Evolutionary conservation across 2,113 vertebrate genomes (phyloP), one percentile per base, ranked within the genome.

Genomic region (Brachirus orientalis): DNA sequence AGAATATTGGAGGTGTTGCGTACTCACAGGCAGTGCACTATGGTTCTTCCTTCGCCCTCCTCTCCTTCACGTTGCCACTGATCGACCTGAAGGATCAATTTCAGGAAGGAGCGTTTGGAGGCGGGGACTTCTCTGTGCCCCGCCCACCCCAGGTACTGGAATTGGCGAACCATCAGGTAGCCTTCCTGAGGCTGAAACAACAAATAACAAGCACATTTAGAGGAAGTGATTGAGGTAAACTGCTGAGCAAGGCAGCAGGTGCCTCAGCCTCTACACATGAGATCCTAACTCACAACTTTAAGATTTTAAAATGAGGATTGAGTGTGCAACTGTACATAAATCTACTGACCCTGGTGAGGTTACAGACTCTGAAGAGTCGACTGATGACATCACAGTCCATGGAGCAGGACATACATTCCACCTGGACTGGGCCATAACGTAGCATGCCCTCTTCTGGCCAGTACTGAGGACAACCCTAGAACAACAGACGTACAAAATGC

Each of bases 11-110:
- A 8, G 7, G 16, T 2, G 12, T 17, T 45, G 69, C 56, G 19
- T 28, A 96, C 98, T 97, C 83, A 99, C 98, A 99, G 91, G 77
- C 98, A 99, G 82, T 99, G 98, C 65, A 99, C 96, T 22, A 99
- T 95, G 0, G 96, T 99, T 58, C 98, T 91, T 1, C 98, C 98
- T 71, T 99, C 98, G 3, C 97, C 98, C 84, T 99, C 97, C 86
- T 98, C 98, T 28, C 96, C 98, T 80, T 99, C 98, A 72, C 96
- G 97, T 88, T 99, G 98, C 98, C 98, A 99, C 87, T 99, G 98
- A 88, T 99, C 97, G 50, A 98, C 97, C 84, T 99, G 97, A 8
- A 99, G 94, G 85, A 99, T 97, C 83, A 99, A 92, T 79, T 99
- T 98, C 86, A 99, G 87, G 93, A 99, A 99, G 11, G 96, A 99